A percentile compares a stretch with the other conserved stretches of the same genome.
These are phyloP conservation scores for Craseonycteris thonglongyai DNA, from an alignment of 2,113 vertebrate genomes.

Conservation along the genomic window DNA sequence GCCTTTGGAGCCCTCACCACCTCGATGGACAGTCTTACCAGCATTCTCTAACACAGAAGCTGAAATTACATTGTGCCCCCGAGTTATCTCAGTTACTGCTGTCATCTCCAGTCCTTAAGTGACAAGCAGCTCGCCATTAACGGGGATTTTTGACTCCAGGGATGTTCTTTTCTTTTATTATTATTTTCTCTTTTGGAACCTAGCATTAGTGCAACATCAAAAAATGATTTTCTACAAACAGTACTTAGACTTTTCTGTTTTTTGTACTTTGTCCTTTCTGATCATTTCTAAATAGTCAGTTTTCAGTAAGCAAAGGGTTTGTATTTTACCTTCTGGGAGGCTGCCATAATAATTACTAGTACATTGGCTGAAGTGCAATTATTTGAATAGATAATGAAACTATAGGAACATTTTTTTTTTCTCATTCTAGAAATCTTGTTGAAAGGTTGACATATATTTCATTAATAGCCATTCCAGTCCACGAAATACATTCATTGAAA, in stretches of 20 bases:
- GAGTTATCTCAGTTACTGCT: constrained; percentile 14
- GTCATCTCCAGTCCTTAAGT: background rate
- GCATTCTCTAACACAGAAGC: background rate
- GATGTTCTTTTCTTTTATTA: background rate
- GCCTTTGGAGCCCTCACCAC: background rate
- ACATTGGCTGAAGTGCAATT: background rate
- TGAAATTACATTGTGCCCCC: constrained; percentile 11
- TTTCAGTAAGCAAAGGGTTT: background rate
- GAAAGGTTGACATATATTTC: constrained; percentile 31
- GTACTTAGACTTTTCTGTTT: background rate
- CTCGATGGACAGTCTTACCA: constrained; percentile 3
- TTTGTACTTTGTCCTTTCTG: constrained; percentile 17
- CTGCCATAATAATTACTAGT: background rate
- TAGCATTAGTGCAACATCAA: background rate
- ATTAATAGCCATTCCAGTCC: background rate
- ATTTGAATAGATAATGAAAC: constrained; percentile 39
- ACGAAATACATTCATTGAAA: background rate
- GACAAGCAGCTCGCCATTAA: background rate
- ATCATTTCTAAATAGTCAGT: constrained; percentile 1
- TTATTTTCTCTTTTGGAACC: background rate
- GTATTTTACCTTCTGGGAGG: background rate
- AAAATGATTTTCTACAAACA: background rate
- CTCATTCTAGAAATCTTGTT: background rate
- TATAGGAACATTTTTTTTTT: background rate
- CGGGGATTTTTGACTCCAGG: background rate